phyloP scores from a whole-genome alignment of 2,113 vertebrate genomes.

The Hippoglossus stenolepis region DNA sequence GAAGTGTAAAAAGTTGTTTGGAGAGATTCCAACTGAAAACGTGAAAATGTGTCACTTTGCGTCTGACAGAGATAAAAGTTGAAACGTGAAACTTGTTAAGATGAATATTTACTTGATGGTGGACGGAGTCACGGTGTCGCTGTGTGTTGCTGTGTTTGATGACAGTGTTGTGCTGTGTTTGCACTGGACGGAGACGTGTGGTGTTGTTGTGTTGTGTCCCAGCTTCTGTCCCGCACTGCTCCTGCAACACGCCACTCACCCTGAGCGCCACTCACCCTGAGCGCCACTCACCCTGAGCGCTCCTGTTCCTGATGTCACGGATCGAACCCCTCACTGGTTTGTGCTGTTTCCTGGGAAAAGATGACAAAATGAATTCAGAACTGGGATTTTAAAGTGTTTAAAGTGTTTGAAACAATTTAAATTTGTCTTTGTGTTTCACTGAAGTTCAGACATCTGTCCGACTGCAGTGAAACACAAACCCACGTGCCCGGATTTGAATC shows the following conservation, averaged over 20 bases:
- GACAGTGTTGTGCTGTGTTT: conserved; percentile 55
- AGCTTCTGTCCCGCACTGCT: conserved; percentile 19
- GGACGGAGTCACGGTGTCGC: neutral
- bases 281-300: neutral
- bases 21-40: neutral
- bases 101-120: neutral
- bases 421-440: too few relatives aligned
- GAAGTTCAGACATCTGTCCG: too few relatives aligned
- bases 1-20: neutral
- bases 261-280: too few relatives aligned
- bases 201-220: conserved; percentile 47
- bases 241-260: neutral
- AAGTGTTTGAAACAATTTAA: too few relatives aligned
- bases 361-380: too few relatives aligned
- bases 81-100: neutral
- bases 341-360: too few relatives aligned
- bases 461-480: too few relatives aligned
- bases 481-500: too few relatives aligned
- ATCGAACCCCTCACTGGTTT: neutral
- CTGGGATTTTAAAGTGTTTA: too few relatives aligned
- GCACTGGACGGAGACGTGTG: conserved; percentile 26
- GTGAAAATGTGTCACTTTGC: too few relatives aligned
- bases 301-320: neutral
- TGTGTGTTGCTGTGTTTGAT: conserved; percentile 39
- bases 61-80: neutral